Evolutionary conservation across 2,113 vertebrate species (phyloP).

Genomic region (Halcyon senegalensis): DNA sequence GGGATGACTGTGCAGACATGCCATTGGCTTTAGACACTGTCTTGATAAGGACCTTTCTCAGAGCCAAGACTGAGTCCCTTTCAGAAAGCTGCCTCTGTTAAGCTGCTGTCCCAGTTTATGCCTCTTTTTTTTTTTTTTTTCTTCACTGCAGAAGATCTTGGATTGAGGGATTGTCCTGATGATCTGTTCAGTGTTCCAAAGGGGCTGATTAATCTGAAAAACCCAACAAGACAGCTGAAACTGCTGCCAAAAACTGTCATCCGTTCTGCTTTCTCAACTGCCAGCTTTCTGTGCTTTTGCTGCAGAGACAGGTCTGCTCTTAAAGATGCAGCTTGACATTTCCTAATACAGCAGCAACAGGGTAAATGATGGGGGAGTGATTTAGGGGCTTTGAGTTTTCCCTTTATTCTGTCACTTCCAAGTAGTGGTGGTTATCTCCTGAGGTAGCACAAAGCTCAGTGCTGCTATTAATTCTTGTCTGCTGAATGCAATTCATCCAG

Average conservation of each 20-base stretch:
- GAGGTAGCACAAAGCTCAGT: neutral
- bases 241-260: constrained; percentile 69
- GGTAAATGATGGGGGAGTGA: neutral
- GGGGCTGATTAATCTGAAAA: constrained; percentile 74
- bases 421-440: neutral
- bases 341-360: constrained; percentile 26
- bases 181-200: constrained; percentile 67
- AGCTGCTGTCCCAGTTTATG: constrained; percentile 3
- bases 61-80: neutral
- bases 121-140: neutral
- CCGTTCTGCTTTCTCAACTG: constrained; percentile 58
- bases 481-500: neutral
- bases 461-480: neutral
- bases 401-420: neutral
- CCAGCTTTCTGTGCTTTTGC: constrained; percentile 46
- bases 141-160: constrained; percentile 26
- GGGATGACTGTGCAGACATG: constrained; percentile 26
- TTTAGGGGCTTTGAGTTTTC: neutral
- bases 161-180: constrained; percentile 58
- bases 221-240: constrained; percentile 73
- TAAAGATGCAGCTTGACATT: constrained; percentile 57
- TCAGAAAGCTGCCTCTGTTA: constrained; percentile 50
- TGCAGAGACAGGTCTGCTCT: constrained; percentile 33
- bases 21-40: constrained; percentile 42
- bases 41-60: neutral